Percentiles rank a stretch among this genome's conserved stretches.
These are phyloP conservation scores for Cremastinae sp. DNA, from an alignment of 2,888 invertebrate species.

Conservation along the genomic window DNA sequence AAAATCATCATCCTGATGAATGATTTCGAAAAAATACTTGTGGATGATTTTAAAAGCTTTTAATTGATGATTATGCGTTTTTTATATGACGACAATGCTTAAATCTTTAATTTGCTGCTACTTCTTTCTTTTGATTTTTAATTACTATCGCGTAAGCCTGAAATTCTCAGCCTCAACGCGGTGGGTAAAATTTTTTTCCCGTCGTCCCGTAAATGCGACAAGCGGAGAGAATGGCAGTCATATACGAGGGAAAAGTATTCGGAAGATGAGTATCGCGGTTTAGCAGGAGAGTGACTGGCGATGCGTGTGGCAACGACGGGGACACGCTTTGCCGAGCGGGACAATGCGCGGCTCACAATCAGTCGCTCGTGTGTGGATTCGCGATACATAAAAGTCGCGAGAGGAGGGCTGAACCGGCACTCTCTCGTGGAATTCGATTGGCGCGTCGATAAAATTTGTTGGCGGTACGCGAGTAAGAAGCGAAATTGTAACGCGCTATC, in stretches of 20 bases:
- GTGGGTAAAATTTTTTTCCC: constrained; percentile 16
- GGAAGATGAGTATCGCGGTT: constrained; percentile 47
- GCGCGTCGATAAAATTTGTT: constrained; percentile 75
- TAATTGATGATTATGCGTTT: too few relatives aligned
- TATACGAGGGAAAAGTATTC: constrained; percentile 24
- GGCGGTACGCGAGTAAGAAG: constrained; percentile 70
- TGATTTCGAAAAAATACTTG: too few relatives aligned
- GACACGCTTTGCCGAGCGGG: constrained; percentile 50
- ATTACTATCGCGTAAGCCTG: neutral
- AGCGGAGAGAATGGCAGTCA: constrained; percentile 8
- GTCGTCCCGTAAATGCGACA: neutral
- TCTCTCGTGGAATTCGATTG: constrained; percentile 64
- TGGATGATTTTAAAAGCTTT: too few relatives aligned
- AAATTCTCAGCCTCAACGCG: neutral
- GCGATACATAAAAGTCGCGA: constrained; percentile 21
- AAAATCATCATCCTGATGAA: too few relatives aligned
- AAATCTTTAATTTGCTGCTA: too few relatives aligned
- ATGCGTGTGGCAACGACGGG: constrained; percentile 54
- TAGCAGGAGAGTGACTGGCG: constrained; percentile 50
- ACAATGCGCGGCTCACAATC: constrained; percentile 32
- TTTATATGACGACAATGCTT: too few relatives aligned
- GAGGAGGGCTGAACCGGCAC: constrained; percentile 50
- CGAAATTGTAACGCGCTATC: constrained; percentile 71
- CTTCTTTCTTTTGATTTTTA: too few relatives aligned
- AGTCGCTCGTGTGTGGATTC: neutral